These are phyloP conservation scores for Anoplius nigerrimus DNA, from an alignment of 2,888 invertebrate genomes.

Conservation along the genomic window DNA sequence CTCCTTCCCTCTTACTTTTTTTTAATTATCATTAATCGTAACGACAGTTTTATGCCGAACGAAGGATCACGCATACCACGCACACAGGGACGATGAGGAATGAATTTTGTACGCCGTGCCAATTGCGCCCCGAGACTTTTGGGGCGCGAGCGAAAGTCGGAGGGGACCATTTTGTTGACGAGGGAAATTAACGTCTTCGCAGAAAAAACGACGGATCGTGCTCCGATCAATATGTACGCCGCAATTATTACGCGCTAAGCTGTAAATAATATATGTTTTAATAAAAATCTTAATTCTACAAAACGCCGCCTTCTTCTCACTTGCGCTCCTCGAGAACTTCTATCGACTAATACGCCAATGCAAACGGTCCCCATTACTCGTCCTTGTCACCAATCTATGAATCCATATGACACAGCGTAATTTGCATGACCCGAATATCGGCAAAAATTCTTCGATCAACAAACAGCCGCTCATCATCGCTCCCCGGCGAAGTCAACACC, in stretches of 20 bases:
- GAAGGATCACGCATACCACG: background rate
- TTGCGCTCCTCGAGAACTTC: too few species aligned
- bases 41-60: constrained; percentile 8
- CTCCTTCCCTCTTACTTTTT: too few species aligned
- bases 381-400: too few species aligned
- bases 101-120: background rate
- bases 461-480: too few species aligned
- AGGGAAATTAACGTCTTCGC: constrained; percentile 37
- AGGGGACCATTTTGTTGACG: background rate
- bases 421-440: too few species aligned
- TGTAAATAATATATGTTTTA: constrained; percentile 74
- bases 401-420: too few species aligned
- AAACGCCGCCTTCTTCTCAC: too few species aligned
- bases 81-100: background rate
- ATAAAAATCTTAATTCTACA: constrained; percentile 63
- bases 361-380: too few species aligned
- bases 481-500: too few species aligned
- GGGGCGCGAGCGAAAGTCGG: too few species aligned
- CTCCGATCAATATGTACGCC: constrained; percentile 22
- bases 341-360: too few species aligned
- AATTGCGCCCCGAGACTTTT: background rate
- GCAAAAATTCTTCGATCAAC: too few species aligned
- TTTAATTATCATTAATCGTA: constrained; percentile 20
- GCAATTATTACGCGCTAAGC: constrained; percentile 42
- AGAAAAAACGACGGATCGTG: constrained; percentile 31